phyloP scores from a whole-genome alignment of 2,113 vertebrate species.

The Diadophis punctatus region DNA sequence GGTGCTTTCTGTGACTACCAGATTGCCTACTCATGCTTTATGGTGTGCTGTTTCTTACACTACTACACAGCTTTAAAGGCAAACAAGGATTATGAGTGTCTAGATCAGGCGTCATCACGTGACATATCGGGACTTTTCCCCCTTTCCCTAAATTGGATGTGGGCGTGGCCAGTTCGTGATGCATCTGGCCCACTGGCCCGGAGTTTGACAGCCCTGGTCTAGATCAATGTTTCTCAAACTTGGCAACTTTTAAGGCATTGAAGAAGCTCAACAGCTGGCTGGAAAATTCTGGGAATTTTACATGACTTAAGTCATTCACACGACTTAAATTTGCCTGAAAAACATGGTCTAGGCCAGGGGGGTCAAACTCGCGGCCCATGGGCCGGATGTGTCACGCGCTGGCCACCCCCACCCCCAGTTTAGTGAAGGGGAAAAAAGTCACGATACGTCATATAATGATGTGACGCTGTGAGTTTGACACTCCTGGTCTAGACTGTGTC shows the following conservation, averaged over 20 bases:
- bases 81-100: not conserved
- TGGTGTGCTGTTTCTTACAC: not conserved
- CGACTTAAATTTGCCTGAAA: too few species aligned
- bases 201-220: not conserved
- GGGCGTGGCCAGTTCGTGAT: too few species aligned
- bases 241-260: not conserved
- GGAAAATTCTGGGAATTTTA: not conserved
- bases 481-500: not conserved
- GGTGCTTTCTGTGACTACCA: not conserved
- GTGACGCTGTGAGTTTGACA: too few species aligned
- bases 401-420: too few species aligned
- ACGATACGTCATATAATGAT: too few species aligned
- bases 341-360: too few species aligned
- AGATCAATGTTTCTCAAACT: not conserved
- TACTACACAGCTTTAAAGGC: not conserved
- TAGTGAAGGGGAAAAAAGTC: too few species aligned
- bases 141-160: too few species aligned
- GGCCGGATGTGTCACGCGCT: too few species aligned
- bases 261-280: not conserved
- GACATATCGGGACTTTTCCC: too few species aligned
- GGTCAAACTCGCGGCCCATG: too few species aligned
- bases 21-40: not conserved
- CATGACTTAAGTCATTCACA: not conserved
- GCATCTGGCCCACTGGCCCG: too few species aligned
- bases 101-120: not conserved